Base-by-base conservation (phyloP, 2,888 invertebrate genomes). In the Plebejus argus region DNA sequence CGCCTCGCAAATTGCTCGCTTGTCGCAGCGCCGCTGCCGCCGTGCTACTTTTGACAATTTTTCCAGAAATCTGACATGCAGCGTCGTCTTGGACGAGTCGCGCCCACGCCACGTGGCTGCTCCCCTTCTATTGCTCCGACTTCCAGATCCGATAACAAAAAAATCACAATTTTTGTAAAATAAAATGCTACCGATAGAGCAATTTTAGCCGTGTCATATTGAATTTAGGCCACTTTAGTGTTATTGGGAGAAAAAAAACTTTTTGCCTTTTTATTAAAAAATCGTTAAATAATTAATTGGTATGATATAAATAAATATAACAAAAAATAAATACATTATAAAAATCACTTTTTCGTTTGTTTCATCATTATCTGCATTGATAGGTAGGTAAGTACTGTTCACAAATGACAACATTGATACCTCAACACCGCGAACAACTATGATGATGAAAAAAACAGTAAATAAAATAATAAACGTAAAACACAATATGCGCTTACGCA, bases 1-100 rank as follows among this genome's bases (percentile, higher is more conserved):
- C 61, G 28, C 28, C 82, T 82, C 81, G 83, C 83, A 81, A 83
- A 83, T 83, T 82, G 82, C 82, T 82, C 80, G 84, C 82, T 81
- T 79, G 82, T 79, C 81, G 83, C 83, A 83, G 85, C 88, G 85
- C 87, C 86, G 81, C 84, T 83, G 84, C 85, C 88, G 87, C 83
- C 89, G 91, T 90, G 90, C 92, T 90, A 93, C 91, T 92, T 92
- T 93, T 93, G 93, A 89, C 91, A 92, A 88, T 92, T 92, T 94
- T 93, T 94, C 92, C 93, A 93, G 92, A 92, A 93, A 92, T 91
- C 86, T 91, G 91, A 89, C 92, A 91, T 92, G 91, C 90, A 90
- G 85, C 87, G 89, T 88, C 86, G 88, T 87, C 88, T 89, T 90
- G 89, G 86, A 79, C 86, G 83, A 87, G 85, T 86, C 87, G 87